Percentiles rank a stretch among this genome's conserved stretches.
Evolutionary conservation across 2,113 vertebrate genomes (phyloP).

Genomic region (Baryphthengus martii): DNA sequence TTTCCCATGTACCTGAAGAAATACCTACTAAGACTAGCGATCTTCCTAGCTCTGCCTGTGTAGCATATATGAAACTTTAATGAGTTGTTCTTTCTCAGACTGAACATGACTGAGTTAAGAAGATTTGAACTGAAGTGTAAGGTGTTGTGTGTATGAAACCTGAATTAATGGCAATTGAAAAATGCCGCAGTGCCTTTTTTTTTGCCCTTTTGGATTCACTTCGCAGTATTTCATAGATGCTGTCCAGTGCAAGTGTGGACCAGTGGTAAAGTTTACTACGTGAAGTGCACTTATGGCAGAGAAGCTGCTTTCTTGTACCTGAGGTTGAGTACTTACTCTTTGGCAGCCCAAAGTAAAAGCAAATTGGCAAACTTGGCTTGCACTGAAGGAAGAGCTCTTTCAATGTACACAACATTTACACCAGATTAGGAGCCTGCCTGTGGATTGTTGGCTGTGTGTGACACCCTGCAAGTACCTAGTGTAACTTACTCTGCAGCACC

Average conservation of each 20-base stretch:
- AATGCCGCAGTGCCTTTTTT: not conserved
- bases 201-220: not conserved
- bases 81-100: not conserved
- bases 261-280: not conserved
- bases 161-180: not conserved
- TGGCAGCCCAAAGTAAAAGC: not conserved
- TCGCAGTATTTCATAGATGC: not conserved
- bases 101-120: not conserved
- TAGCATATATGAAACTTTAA: not conserved
- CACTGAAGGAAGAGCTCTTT: not conserved
- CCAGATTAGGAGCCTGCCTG: not conserved
- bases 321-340: not conserved
- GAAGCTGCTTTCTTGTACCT: not conserved
- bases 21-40: not conserved
- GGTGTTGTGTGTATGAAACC: not conserved
- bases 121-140: not conserved
- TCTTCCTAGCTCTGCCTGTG: not conserved
- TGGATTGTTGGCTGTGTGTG: not conserved
- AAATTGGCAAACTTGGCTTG: not conserved
- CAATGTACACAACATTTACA: not conserved
- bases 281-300: not conserved
- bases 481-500: not conserved
- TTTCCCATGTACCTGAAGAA: not conserved
- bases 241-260: not conserved
- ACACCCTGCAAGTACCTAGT: not conserved